A percentile compares a stretch with the other conserved stretches of the same genome.
Evolutionary conservation across 2,888 invertebrate species (phyloP).

Genomic region (Dyspetes luteomarginatus): DNA sequence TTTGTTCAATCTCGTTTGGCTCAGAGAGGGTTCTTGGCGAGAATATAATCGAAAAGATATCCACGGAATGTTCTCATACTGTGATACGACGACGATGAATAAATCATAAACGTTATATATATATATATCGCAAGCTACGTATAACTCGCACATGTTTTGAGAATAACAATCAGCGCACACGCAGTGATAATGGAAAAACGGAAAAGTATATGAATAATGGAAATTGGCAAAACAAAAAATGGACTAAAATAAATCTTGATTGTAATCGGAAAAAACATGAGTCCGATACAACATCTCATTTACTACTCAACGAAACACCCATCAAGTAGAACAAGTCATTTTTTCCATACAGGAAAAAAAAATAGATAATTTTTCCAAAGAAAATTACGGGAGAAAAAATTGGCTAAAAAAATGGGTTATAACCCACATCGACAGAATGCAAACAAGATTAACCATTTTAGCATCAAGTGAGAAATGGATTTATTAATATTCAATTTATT

Average conservation of each 20-base stretch:
- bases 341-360: background rate
- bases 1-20: conserved; percentile 6
- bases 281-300: background rate
- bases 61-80: background rate
- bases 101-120: conserved; percentile 40
- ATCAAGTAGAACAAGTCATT: background rate
- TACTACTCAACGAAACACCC: background rate
- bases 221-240: conserved; percentile 15
- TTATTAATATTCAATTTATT: no score
- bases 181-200: background rate
- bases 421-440: no score
- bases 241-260: background rate
- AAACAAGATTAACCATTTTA: no score
- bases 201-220: conserved; percentile 1
- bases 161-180: conserved; percentile 12
- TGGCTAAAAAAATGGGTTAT: no score
- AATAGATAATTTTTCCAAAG: background rate
- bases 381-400: no score
- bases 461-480: no score
- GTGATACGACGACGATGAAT: conserved; percentile 27
- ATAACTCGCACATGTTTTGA: background rate
- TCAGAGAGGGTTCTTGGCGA: background rate
- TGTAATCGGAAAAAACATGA: background rate
- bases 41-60: conserved; percentile 35
- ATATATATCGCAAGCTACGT: conserved; percentile 14